Base-by-base conservation (phyloP, 2,113 vertebrate species). In the Xiphophorus maculatus region DNA sequence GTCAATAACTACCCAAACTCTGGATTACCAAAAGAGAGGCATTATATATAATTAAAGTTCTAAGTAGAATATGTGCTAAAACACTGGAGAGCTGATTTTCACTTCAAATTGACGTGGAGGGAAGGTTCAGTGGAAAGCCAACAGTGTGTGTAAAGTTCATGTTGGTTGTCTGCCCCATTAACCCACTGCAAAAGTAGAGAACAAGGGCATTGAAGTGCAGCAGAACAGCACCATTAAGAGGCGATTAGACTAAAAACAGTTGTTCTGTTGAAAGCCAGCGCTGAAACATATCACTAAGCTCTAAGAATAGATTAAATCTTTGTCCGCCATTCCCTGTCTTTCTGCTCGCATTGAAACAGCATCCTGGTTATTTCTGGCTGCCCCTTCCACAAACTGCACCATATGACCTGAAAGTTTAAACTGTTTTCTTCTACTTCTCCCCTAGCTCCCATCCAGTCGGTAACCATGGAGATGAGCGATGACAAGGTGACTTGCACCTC, bases 361-460 rank as follows among this genome's bases (percentile, higher is more conserved):
- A 13, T 28, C 29, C 7, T 63, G 19, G 27, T 33, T 63, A 9
- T 17, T 42, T 77, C 0, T 65, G 12, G 2, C 19, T 63, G 22
- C 51, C 10, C 44, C 4, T 48, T 58, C 51, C 25, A 58, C 5
- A 58, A 58, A n/a, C 25, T 58, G 51, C 71, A 65, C 33, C 64
- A 51, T 2, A n/a, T 9, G 10, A 10, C 6, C 12, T 62, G 48
- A 37, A 65, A 44, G 8, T 58, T 63, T 63, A 66, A 19, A 4
- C n/a, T 51, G 1, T n/a, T 65, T n/a, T 66, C 28, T 28, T 65
- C 8, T 68, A 5, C 5, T 51, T 80, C 82, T 30, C 28, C 54
- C 80, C 32, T 4, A 95, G 94, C 94, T 71, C 83, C 87, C 27
- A 94, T 95, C 79, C 91, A 92, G 60, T 90, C 91, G n/a, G 93